Base-by-base conservation (phyloP, 2,797 vertebrate species). In the Pangasius larnaudii region DNA sequence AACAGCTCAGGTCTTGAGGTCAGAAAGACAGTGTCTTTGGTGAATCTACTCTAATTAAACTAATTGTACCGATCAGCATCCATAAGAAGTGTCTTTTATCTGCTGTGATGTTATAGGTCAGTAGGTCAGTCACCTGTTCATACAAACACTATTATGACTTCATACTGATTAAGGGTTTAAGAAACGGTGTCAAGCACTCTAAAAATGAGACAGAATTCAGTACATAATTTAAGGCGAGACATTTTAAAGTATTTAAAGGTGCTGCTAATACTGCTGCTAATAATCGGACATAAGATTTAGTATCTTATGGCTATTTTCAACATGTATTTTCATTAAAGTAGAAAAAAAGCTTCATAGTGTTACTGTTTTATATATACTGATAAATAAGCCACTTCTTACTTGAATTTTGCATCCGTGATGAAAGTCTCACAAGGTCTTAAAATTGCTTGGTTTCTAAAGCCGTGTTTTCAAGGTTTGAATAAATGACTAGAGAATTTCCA, bases 81-180 rank as follows among this genome's bases (percentile, higher is more conserved):
- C 24, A 75, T 78, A 72, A 83, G 67, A 89, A 85, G 75, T 4
- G 22, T 36, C 58, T 90, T 84, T 74, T 71, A 85, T 88, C 71
- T 69, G 49, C 79, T 85, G 14, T 84, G 80, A 87, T 79, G 83
- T 88, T 65, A 61, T 42, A 87, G 36, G 81, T 59, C 81, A 89
- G 71, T 77, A 51, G 77, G 86, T 82, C 77, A 61, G 46, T 85
- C 79, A 82, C 59, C 74, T 71, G 46, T 69, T 88, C 30, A 77
- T 86, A 78, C 56, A 78, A 82, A 84, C n/a, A 84, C 11, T 51
- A 46, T 79, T 72, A 72, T 63, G 7, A 39, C 78, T 87, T 89
- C 67, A 89, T 86, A 84, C 86, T 89, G 88, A 89, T 90, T 88
- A 75, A 19, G 42, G 85, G 56, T 49, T 84, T 77, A 42, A 56